Base-by-base conservation (phyloP, 92 coral and sea anemone genomes). In the Bergia puertoricense region DNA sequence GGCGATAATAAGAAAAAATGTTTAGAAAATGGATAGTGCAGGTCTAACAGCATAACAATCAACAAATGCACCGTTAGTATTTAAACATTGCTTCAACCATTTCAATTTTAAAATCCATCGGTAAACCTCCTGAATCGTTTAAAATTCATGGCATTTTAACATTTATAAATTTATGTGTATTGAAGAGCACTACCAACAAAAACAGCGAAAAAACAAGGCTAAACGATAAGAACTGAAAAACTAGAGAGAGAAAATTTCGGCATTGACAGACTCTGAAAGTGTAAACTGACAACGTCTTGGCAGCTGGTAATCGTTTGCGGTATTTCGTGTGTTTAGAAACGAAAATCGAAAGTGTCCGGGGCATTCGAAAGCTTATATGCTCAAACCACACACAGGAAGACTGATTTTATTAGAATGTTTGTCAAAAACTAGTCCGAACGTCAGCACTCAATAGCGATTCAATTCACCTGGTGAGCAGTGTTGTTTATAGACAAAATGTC, bases 321-420 rank as follows among this genome's bases (percentile, higher is more conserved):
- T 62, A 62, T 62, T 62, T 62, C 69, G 69, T 57, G 22, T 57
- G 67, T 15, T 57, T 15, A 20, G 7, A 14, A 57, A 14, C 67
- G 18, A 42, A 42, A 76, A 76, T 18, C 50, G 80, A 76, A 76
- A 76, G 30, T 10, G 50, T 76, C 54, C 7, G 23, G 36, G 14
- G 8, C 30, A 36, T 42, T 16, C 23, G 48, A 76, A 14, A 76
- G 80, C 37, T 42, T 42, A 76, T 43, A 8, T n/a, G 46, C 18
- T 43, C 23, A 76, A 76, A 76, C 80, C 80, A 76, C 80, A 76
- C 22, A 20, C 80, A 51, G 80, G 80, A 76, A 42, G 80, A 43
- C 23, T 16, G 30, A 45, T 16, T 18, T 40, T 42, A 40, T 42
- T 16, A 74, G 43, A 74, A 30, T 40, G 1, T 10, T 38, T 38